Percentiles rank a stretch among this genome's conserved stretches.
phyloP scores from a whole-genome alignment of 1,140 invertebrate species.

The Paralvinella palmiformis region DNA sequence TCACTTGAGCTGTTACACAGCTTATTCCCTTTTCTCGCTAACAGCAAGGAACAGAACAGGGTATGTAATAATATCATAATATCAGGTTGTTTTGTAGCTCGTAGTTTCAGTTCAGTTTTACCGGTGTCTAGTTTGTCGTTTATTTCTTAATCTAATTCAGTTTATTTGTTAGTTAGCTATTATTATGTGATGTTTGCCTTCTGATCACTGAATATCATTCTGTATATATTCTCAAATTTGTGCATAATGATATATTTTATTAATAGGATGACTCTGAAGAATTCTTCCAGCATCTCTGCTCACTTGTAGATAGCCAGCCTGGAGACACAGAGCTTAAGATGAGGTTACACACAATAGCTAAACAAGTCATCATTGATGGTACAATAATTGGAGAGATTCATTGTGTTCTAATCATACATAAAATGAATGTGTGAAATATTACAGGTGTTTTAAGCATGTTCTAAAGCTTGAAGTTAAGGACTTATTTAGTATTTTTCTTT shows the following conservation, averaged over 20 bases:
- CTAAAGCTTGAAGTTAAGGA: no score
- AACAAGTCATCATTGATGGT: constrained; percentile 45
- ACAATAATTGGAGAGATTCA: constrained; percentile 13
- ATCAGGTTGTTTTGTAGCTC: neutral
- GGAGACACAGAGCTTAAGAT: constrained; percentile 18
- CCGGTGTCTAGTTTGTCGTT: no score
- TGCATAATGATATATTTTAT: no score
- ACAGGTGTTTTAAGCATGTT: no score
- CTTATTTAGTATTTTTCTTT: no score
- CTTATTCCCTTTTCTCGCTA: constrained; percentile 10
- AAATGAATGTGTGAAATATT: no score
- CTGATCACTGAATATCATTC: no score
- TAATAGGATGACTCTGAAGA: constrained; percentile 26
- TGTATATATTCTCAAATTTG: no score
- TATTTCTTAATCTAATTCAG: no score
- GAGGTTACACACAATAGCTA: constrained; percentile 26
- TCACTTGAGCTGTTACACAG: constrained; percentile 17
- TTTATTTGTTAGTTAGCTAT: no score
- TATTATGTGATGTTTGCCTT: no score
- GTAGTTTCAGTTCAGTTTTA: neutral
- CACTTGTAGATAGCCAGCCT: constrained; percentile 28
- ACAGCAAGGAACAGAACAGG: constrained; percentile 14
- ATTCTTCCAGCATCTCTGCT: constrained; percentile 42
- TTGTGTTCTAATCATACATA: no score
- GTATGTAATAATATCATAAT: neutral